Base-by-base conservation (phyloP, 2,888 invertebrate genomes). In the Galeopsomyia nigrocyanea region DNA sequence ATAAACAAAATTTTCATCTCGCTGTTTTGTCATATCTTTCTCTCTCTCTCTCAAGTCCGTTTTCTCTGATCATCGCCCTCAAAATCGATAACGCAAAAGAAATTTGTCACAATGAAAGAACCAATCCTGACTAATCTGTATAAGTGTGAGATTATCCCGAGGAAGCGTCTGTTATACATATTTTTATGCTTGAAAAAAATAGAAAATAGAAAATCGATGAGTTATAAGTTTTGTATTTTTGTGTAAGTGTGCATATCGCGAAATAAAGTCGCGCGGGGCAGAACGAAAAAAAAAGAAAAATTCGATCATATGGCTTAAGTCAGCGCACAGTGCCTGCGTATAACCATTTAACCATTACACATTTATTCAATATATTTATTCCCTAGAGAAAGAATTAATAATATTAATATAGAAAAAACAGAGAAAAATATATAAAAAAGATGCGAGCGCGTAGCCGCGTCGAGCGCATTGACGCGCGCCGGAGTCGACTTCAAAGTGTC, bases 91-190 rank as follows among this genome's bases (percentile, higher is more conserved):
- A 58, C 62, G 22, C 50, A 58, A 65, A 57, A 63, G 58, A 67
- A 60, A 39, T 39, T 39, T 39, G 39, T 39, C 39, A 39, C 7
- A 69, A 66, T 57, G 64, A 68, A 16, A 67, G 60, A 65, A 70
- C 21, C n/a, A 58, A 50, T 31, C 49, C 51, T 21, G 17, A 31
- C 53, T 47, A 39, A 26, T 26, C 26, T 39, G 26, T 58, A 22
- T 61, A 7, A 21, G 57, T 21, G 57, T 56, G 65, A 60, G n/a
- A 71, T 80, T 81, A 79, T 81, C 79, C 81, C 82, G 80, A 81
- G 80, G 78, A 81, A 81, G 82, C 80, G 80, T 81, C 51, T 58
- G 16, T 50, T 3, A 5, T 26, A 26, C 5, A 26, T 3, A 39
- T 39, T 10, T 7, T 3, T 39, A 9, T 39, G 1, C 5, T 7